Evolutionary conservation across 2,888 invertebrate genomes (phyloP), one percentile per base, ranked within the genome.

Genomic region (Thyatira batis): DNA sequence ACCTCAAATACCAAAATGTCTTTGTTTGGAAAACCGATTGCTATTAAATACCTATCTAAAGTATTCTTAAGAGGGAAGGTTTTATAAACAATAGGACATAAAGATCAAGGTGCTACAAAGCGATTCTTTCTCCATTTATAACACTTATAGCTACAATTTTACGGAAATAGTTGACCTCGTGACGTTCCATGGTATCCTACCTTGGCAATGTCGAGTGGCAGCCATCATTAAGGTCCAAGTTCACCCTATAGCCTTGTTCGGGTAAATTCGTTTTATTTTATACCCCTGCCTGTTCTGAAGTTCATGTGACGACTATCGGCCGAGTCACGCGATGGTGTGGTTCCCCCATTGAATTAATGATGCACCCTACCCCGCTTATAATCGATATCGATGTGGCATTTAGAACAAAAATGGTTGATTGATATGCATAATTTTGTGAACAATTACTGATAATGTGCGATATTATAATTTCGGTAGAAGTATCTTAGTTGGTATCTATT

Each of bases 211-310:
- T 67, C 71, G 74, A 65, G n/a, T 39, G 17, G 13, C 28, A 58
- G 52, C 27, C 58, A 57, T 60, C 68, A 71, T 72, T 71, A 73
- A 60, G 69, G 69, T 67, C 70, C 80, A 82, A 82, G 82, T 84
- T 82, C 82, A 68, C 50, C 52, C 63, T 57, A 71, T n/a, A 39
- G 69, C 82, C 82, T 82, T 78, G 73, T 58, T 54, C 53, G 54
- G 55, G 54, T 65, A 55, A 58, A 61, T 59, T 10, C 13, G 4
- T 13, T 39, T 17, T 39, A 33, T 33, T 3, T 39, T 39, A 17
- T 39, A 11, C 33, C 33, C 13, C 39, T 17, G 63, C 62, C 61
- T 62, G 52, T 48, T 13, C 60, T 59, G 55, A 66, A 67, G 64
- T 67, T 67, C 64, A 60, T 28, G 58, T 23, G 43, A 43, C 46